Evolutionary conservation across 2,797 vertebrate species (phyloP).

Genomic region (Ptychobarbus kaznakovi): DNA sequence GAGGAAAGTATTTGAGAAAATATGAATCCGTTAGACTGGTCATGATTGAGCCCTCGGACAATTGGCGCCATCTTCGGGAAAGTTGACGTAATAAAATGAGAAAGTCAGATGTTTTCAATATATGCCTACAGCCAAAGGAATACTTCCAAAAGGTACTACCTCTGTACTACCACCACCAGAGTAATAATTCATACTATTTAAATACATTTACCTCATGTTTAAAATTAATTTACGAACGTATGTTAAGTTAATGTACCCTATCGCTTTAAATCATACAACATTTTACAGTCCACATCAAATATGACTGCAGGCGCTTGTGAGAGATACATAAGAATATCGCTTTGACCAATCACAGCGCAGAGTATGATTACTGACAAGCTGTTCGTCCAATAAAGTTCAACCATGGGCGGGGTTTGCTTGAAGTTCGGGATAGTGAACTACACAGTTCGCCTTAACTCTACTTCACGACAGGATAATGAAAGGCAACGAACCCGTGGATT

Average conservation of each 20-base stretch:
- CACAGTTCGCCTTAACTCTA: slow-evolving; percentile 71
- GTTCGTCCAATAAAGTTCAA: slow-evolving; percentile 65
- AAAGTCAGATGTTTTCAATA: slow-evolving; percentile 54
- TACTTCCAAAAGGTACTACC: not conserved
- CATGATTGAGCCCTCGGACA: not conserved
- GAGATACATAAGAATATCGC: slow-evolving; percentile 52
- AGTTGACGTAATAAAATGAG: slow-evolving; percentile 58
- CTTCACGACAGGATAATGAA: slow-evolving; percentile 60
- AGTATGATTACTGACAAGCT: slow-evolving; percentile 47
- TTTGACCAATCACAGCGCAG: slow-evolving; percentile 68
- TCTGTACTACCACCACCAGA: not conserved
- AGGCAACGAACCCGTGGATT: not conserved
- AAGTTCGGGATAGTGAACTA: slow-evolving; percentile 69
- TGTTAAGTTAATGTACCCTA: slow-evolving; percentile 18
- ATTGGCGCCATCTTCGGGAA: slow-evolving; percentile 50
- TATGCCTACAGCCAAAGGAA: slow-evolving; percentile 14
- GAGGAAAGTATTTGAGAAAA: not conserved
- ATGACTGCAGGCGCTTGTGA: slow-evolving; percentile 21
- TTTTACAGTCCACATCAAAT: slow-evolving; percentile 12
- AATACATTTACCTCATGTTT: not conserved
- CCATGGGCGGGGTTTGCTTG: slow-evolving; percentile 55
- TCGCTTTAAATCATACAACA: slow-evolving; percentile 59
- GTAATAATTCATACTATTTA: not conserved
- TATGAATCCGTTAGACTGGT: not conserved
- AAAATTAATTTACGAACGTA: not conserved